A percentile compares a stretch with the other conserved stretches of the same genome.
phyloP scores from a whole-genome alignment of 2,888 invertebrate species.

The Psococerastis gibbosa region DNA sequence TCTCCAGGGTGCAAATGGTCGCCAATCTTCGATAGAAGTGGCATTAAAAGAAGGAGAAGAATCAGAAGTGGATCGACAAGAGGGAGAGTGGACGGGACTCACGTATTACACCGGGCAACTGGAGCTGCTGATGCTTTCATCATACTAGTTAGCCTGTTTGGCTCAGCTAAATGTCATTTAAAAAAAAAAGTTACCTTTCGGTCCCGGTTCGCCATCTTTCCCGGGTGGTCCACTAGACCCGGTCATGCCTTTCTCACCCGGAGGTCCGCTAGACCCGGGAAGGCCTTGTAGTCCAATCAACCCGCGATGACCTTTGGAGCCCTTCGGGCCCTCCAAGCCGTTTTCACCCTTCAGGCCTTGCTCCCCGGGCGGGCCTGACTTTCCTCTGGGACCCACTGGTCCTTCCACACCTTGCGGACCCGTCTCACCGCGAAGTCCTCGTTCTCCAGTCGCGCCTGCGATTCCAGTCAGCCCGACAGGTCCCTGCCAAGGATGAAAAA shows the following conservation, averaged over 20 bases:
- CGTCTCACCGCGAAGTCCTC: constrained; percentile 49
- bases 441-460: constrained; percentile 47
- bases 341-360: constrained; percentile 48
- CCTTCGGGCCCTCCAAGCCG: constrained; percentile 44
- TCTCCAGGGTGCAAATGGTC: too few species aligned
- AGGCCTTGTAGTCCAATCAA: constrained; percentile 64
- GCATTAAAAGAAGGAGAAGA: too few species aligned
- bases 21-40: too few species aligned
- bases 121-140: too few species aligned
- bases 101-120: too few species aligned
- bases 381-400: constrained; percentile 55
- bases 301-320: constrained; percentile 67
- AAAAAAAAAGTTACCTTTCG: constrained; percentile 35
- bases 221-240: constrained; percentile 45
- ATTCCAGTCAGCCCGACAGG: constrained; percentile 43
- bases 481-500: constrained; percentile 33
- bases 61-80: too few species aligned
- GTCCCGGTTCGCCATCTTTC: constrained; percentile 54
- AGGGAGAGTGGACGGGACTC: too few species aligned
- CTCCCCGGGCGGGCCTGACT: constrained; percentile 51
- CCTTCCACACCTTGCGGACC: constrained; percentile 62
- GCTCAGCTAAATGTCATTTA: too few species aligned
- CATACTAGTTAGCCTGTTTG: too few species aligned
- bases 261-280: constrained; percentile 43
- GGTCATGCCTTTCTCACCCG: constrained; percentile 47